These are phyloP conservation scores for Leptopilina drosophilae DNA, from an alignment of 2,888 invertebrate genomes.

Conservation along the genomic window DNA sequence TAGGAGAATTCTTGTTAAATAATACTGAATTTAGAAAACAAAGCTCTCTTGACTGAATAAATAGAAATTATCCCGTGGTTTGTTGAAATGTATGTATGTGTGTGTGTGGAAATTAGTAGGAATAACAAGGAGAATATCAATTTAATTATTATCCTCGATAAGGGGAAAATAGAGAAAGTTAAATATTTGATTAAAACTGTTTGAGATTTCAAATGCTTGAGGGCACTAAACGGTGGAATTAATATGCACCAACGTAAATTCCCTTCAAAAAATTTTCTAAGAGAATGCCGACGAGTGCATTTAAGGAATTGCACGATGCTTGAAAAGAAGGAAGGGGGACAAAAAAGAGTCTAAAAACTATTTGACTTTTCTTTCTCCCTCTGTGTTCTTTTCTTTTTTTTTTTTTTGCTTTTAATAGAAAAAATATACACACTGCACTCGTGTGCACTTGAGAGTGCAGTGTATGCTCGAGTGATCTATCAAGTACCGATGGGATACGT, in stretches of 20 bases:
- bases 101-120: too few species aligned
- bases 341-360: background rate
- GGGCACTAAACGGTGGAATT: slow-evolving; percentile 35
- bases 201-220: background rate
- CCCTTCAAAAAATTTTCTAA: background rate
- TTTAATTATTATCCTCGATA: background rate
- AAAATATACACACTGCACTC: background rate
- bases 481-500: slow-evolving; percentile 33
- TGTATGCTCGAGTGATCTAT: slow-evolving; percentile 29
- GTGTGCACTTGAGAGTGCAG: slow-evolving; percentile 28
- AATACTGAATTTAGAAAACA: too few species aligned
- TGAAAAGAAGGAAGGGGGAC: too few species aligned
- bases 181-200: slow-evolving; percentile 4
- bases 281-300: slow-evolving; percentile 34
- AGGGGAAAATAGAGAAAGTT: slow-evolving; percentile 14
- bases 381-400: background rate
- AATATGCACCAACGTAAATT: slow-evolving; percentile 30
- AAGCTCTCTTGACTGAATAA: too few species aligned
- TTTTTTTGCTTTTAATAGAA: background rate
- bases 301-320: background rate
- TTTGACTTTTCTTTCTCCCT: slow-evolving; percentile 6
- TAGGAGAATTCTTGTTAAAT: too few species aligned
- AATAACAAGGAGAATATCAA: background rate
- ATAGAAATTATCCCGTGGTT: too few species aligned
- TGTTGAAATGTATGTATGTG: too few species aligned